Percentiles rank a stretch among this genome's conserved stretches.
phyloP scores from a whole-genome alignment of 2,113 vertebrate genomes.

The Chlamydotis undulata region DNA sequence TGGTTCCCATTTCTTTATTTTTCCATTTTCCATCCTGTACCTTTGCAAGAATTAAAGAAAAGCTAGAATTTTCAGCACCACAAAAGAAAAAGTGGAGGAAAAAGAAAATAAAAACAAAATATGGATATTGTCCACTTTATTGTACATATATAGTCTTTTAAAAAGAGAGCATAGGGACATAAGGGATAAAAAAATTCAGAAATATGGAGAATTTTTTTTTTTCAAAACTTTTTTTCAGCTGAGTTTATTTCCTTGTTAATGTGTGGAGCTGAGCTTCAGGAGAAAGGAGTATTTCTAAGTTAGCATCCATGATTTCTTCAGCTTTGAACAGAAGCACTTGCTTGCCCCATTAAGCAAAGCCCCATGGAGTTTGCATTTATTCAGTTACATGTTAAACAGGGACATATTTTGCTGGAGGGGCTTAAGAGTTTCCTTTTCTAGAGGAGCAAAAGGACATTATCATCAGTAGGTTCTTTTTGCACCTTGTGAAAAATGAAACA shows the following conservation, averaged over 20 bases:
- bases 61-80: background rate
- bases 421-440: background rate
- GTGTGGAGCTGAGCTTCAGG: background rate
- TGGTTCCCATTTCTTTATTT: background rate
- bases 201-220: background rate
- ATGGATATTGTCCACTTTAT: background rate
- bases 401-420: constrained; percentile 31
- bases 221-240: background rate
- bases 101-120: background rate
- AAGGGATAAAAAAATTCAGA: background rate
- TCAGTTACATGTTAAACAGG: background rate
- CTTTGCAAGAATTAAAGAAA: background rate
- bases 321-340: background rate
- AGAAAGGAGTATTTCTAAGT: background rate
- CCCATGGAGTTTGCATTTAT: constrained; percentile 2
- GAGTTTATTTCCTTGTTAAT: background rate
- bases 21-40: background rate
- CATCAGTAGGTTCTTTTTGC: constrained; percentile 10
- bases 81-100: background rate
- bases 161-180: background rate
- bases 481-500: constrained; percentile 35
- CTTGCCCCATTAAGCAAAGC: constrained; percentile 29
- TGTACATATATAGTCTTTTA: background rate
- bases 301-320: background rate
- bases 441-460: constrained; percentile 28